Evolutionary conservation across 2,113 vertebrate species (phyloP).

Genomic region (Gymnarchus niloticus): DNA sequence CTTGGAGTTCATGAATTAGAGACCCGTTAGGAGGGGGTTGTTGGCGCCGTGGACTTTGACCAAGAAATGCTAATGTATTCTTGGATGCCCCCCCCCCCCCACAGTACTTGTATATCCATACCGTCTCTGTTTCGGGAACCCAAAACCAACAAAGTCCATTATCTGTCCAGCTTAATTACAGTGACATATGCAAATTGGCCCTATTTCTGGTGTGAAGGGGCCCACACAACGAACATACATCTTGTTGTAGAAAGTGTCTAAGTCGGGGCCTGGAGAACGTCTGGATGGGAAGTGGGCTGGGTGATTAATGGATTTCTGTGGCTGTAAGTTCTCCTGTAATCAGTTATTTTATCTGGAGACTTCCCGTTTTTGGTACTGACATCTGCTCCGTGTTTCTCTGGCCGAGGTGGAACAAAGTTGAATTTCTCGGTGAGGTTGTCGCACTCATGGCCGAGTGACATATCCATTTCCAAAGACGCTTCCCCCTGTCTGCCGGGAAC

Average conservation of each 20-base stretch:
- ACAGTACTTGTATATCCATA: neutral
- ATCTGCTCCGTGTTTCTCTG: constrained; percentile 21
- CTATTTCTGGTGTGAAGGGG: constrained; percentile 25
- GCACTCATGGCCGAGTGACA: neutral
- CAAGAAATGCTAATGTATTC: neutral
- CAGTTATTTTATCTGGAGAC: constrained; percentile 32
- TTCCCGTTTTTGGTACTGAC: constrained; percentile 26
- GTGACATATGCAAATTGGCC: constrained; percentile 26
- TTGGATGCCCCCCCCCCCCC: neutral
- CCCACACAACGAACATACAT: constrained; percentile 12
- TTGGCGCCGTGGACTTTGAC: neutral
- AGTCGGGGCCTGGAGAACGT: constrained; percentile 1
- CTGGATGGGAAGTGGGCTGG: neutral
- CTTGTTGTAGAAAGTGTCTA: constrained; percentile 27
- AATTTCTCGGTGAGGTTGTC: neutral
- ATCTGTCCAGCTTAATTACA: constrained; percentile 29
- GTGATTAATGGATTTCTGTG: constrained; percentile 31
- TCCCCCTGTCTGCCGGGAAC: neutral
- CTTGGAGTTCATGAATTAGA: neutral
- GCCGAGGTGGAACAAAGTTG: neutral
- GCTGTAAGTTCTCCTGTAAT: constrained; percentile 25
- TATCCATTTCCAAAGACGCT: neutral
- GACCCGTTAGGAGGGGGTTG: neutral
- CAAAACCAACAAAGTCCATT: constrained; percentile 21
- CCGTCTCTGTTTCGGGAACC: neutral